phyloP scores from a whole-genome alignment of 2,888 invertebrate species.

The Synanthedon andrenaeformis region DNA sequence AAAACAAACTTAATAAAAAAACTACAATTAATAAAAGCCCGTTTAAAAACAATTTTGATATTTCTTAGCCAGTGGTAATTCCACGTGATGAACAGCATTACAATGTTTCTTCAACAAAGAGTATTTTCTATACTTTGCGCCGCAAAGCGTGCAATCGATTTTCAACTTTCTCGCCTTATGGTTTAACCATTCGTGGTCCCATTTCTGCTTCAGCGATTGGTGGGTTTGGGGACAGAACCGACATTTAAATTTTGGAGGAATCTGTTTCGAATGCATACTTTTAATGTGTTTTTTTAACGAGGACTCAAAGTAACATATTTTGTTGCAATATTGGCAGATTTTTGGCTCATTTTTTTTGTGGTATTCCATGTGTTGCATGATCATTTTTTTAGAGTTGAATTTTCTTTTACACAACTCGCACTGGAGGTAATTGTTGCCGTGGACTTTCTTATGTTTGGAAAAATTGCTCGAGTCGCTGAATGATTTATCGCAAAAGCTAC shows the following conservation, averaged over 20 bases:
- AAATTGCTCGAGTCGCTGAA: conserved; percentile 66
- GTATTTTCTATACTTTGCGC: conserved; percentile 51
- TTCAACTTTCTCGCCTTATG: conserved; percentile 56
- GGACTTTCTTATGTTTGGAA: conserved; percentile 64
- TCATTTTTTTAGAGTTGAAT: conserved; percentile 62
- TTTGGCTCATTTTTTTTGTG: conserved; percentile 44
- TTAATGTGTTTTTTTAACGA: conserved; percentile 55
- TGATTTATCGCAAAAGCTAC: conserved; percentile 58
- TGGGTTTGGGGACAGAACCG: conserved; percentile 41
- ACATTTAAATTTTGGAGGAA: conserved; percentile 31
- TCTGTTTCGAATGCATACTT: conserved; percentile 32
- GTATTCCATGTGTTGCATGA: conserved; percentile 57
- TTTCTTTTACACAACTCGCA: conserved; percentile 59
- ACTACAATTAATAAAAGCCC: too few species aligned
- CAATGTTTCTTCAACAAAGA: conserved; percentile 50
- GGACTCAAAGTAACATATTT: conserved; percentile 50
- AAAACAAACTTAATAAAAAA: too few species aligned
- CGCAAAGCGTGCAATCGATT: conserved; percentile 49
- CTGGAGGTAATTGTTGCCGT: conserved; percentile 44
- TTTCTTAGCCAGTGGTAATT: conserved; percentile 26
- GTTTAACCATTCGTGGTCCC: conserved; percentile 60
- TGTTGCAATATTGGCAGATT: conserved; percentile 37
- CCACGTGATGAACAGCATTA: conserved; percentile 24
- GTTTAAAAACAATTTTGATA: too few species aligned
- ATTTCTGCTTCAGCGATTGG: conserved; percentile 46